Percentiles rank a stretch among this genome's conserved stretches.
Conservation (phyloP, 2,113 vertebrate genomes). For the Phasianus colchicus region DNA sequence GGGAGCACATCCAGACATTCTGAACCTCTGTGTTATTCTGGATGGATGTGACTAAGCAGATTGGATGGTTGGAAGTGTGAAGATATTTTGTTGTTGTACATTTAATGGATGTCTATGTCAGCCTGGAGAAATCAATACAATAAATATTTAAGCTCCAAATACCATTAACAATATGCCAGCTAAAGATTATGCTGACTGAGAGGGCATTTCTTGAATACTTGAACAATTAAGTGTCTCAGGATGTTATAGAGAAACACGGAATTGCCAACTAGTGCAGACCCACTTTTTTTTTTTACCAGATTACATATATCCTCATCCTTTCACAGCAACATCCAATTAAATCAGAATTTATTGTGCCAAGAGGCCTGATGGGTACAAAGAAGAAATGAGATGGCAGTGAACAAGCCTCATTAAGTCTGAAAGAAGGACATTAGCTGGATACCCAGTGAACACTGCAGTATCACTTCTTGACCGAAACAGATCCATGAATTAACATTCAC, state of each 20-base stretch:
- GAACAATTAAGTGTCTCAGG: background rate
- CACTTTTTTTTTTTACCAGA: background rate
- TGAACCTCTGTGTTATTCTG: background rate
- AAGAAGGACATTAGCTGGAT: rapidly evolving
- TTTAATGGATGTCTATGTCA: background rate
- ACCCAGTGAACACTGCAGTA: rapidly evolving
- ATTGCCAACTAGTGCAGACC: background rate
- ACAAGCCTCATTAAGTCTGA: background rate
- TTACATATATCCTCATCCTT: background rate
- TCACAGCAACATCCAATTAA: background rate
- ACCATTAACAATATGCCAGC: background rate
- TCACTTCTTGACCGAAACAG: background rate
- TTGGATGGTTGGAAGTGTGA: background rate
- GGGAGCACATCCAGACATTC: background rate
- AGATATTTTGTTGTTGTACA: background rate
- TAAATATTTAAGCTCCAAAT: slow-evolving; percentile 16
- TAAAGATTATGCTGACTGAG: background rate
- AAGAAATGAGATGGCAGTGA: background rate
- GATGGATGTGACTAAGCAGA: background rate
- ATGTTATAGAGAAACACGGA: background rate
- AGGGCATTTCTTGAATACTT: background rate
- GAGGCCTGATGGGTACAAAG: background rate
- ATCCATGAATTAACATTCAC: background rate
- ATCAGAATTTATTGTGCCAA: background rate
- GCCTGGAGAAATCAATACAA: background rate